Percentiles rank a stretch among this genome's conserved stretches.
Conservation (phyloP, 2,797 vertebrate genomes). For the Cygnus olor region DNA sequence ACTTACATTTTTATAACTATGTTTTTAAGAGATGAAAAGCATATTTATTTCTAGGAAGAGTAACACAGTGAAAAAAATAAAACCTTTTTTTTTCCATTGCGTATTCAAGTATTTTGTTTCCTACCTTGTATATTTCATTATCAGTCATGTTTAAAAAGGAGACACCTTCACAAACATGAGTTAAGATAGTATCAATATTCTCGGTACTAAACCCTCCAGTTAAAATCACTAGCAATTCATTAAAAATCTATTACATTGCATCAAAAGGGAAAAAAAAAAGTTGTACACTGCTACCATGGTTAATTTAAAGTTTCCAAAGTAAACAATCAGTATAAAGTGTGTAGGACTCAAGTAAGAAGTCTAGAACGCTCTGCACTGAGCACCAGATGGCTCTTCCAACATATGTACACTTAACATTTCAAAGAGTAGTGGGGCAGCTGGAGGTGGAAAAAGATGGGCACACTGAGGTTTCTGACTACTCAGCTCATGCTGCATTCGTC, state of each 20-base stretch:
- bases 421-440: background rate
- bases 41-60: background rate
- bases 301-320: background rate
- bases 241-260: slow-evolving; percentile 25
- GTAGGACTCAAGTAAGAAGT: background rate
- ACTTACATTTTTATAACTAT: background rate
- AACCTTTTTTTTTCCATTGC: too few relatives aligned
- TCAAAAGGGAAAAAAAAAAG: background rate
- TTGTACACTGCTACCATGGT: background rate
- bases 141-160: background rate
- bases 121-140: background rate
- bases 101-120: background rate
- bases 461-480: background rate
- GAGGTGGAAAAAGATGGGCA: background rate
- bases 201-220: background rate
- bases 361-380: background rate
- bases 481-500: background rate
- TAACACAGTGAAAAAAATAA: background rate
- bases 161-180: slow-evolving; percentile 26
- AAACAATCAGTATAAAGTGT: background rate
- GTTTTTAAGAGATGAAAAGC: background rate
- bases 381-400: background rate
- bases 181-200: background rate
- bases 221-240: background rate
- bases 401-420: background rate